phyloP scores from a whole-genome alignment of 1,140 invertebrate species.

The Drosophila erecta region DNA sequence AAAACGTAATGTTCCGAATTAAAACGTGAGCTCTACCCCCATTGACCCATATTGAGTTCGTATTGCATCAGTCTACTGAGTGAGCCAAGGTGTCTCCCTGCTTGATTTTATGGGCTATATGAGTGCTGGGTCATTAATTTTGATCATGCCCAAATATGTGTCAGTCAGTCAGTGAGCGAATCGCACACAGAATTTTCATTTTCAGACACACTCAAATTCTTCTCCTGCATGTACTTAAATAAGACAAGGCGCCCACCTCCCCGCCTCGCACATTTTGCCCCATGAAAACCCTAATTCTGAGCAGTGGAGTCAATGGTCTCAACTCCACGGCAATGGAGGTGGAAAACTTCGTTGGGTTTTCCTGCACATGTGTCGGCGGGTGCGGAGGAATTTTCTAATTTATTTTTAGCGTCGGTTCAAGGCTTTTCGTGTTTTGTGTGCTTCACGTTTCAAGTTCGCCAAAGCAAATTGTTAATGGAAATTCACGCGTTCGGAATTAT shows the following conservation, averaged over 20 bases:
- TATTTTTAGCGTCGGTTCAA: conserved; percentile 81
- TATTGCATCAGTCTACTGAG: conserved; percentile 23
- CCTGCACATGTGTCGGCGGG: conserved; percentile 67
- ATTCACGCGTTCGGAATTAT: conserved; percentile 70
- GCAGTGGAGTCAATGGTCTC: conserved; percentile 35
- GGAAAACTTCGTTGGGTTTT: conserved; percentile 10
- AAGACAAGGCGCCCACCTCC: conserved; percentile 64
- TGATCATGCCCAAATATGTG: conserved; percentile 82
- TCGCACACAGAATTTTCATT: conserved; percentile 72
- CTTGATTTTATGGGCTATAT: conserved; percentile 30
- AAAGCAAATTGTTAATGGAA: conserved; percentile 82
- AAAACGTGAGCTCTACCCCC: conserved; percentile 2
- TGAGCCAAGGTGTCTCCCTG: conserved; percentile 56
- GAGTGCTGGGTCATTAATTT: conserved; percentile 81
- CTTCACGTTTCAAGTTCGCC: conserved; percentile 47
- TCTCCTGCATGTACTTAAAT: conserved; percentile 67
- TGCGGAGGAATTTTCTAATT: conserved; percentile 83
- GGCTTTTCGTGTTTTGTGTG: conserved; percentile 56
- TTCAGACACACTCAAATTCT: conserved; percentile 49
- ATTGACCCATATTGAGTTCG: conserved; percentile 42
- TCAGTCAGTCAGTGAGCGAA: conserved; percentile 66
- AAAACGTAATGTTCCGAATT: not conserved
- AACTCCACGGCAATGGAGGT: conserved; percentile 10
- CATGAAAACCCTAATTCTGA: conserved; percentile 26
- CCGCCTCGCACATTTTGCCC: conserved; percentile 16